Base-by-base conservation (phyloP, 1,140 invertebrate genomes). In the Megalopta genalis region DNA sequence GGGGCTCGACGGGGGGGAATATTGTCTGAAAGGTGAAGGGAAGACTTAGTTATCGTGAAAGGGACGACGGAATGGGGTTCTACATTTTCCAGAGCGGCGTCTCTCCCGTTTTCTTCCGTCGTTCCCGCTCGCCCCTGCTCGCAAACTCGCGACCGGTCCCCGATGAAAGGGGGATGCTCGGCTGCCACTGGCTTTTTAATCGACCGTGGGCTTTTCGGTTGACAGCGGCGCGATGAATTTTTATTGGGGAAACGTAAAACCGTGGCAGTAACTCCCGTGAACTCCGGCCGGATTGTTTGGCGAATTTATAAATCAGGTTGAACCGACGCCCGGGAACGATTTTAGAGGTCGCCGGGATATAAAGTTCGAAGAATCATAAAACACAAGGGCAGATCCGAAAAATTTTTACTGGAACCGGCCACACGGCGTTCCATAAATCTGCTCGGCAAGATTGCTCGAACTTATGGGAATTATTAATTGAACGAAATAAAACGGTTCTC, bases 21-120 rank as follows among this genome's bases (percentile, higher is more conserved):
- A 25, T 25, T 72, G 84, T 66, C 76, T 80, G 80, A 80, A 77
- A 39, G 75, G 63, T 25, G 73, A 71, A 68, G 73, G 69, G 85
- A 86, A 85, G 83, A 87, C 70, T 88, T 81, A 85, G 86, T 87
- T 87, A 87, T 87, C 82, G 49, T 37, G 65, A 77, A 87, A 84
- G 73, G 72, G 80, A 79, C 62, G 54, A 69, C 64, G 59, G 60
- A 87, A 81, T 80, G 73, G 82, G 82, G 78, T 87, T 86, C 82
- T 75, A 73, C 60, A 60, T 71, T 86, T 86, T 77, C 71, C 49
- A 76, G n/a, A n/a, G 42, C 16, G 63, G 62, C 57, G 32, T 37
- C 81, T 79, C 73, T 62, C 68, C 63, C 77, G 84, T 68, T 73
- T 80, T 86, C 82, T 82, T 83, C 80, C 72, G 12, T 60, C 52